Conservation (phyloP, 2,888 invertebrate genomes). For the Cremastinae sp. region DNA sequence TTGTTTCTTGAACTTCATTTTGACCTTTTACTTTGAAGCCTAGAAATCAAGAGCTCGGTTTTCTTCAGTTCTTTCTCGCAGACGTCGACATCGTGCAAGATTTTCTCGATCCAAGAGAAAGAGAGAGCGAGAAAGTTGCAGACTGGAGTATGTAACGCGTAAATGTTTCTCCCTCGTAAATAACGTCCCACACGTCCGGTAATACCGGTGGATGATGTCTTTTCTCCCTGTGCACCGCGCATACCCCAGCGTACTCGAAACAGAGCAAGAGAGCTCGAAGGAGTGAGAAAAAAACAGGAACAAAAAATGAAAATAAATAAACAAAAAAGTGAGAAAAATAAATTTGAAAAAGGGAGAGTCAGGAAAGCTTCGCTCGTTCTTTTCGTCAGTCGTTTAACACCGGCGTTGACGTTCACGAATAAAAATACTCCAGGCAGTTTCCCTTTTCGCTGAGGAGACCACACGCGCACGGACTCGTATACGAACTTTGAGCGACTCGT, state of each 20-base stretch:
- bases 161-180: slow-evolving; percentile 68
- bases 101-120: slow-evolving; percentile 8
- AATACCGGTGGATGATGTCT: slow-evolving; percentile 51
- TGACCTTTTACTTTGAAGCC: too few species aligned
- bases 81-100: too few species aligned
- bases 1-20: not conserved
- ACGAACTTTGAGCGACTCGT: slow-evolving; percentile 17
- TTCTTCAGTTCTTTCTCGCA: too few species aligned
- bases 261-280: not conserved
- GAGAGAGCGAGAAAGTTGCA: too few species aligned
- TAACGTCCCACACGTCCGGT: slow-evolving; percentile 67
- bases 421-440: slow-evolving; percentile 72
- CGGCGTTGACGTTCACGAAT: slow-evolving; percentile 75
- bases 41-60: too few species aligned
- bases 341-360: slow-evolving; percentile 28
- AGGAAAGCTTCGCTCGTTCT: slow-evolving; percentile 68
- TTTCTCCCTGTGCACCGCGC: slow-evolving; percentile 13
- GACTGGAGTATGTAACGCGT: not conserved
- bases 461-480: slow-evolving; percentile 68
- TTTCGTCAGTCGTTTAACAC: slow-evolving; percentile 78
- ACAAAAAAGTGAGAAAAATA: not conserved
- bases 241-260: slow-evolving; percentile 33
- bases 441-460: slow-evolving; percentile 66
- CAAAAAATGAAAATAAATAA: slow-evolving; percentile 23
- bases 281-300: not conserved